Base-by-base conservation (phyloP, 2,888 invertebrate genomes). In the Tenthredo notha region DNA sequence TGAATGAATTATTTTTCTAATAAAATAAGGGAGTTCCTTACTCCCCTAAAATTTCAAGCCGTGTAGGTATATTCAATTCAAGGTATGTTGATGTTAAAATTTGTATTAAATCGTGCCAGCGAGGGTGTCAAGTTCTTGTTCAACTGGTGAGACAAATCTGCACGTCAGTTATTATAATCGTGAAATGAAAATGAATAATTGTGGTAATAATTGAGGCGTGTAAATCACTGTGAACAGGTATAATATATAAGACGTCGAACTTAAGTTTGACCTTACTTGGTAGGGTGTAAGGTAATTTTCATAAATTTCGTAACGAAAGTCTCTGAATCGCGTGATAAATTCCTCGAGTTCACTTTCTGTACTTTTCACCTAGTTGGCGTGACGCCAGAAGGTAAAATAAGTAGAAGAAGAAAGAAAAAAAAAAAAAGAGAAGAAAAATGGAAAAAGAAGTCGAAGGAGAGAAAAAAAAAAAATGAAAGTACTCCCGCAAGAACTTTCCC, bases 291-390 rank as follows among this genome's bases (percentile, higher is more conserved):
- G 40, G 72, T 80, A 61, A 80, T 61, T 80, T 80, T 80, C 58
- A 65, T 80, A 80, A 80, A 80, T 65, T 37, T 80, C 58, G 61
- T 21, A 80, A 80, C 80, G 61, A 80, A 80, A 80, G 80, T 80
- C 65, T 65, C 61, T 21, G 40, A 74, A 70, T 70, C 43, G 83
- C 67, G 43, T 83, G 47, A 65, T 83, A 67, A 83, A 65, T 83
- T 21, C 83, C 61, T 91, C 89, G 89, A 91, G 92, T 93, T 93
- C 92, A 91, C 92, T 92, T 92, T 92, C 92, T 89, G 90, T 90
- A 92, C 92, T 93, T 93, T 93, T 93, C 92, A 93, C 93, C 93
- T 89, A 93, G 91, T 93, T 93, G 93, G 93, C 92, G 88, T 82
- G 58, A 86, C 85, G 83, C 83, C 83, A 83, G 83, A 67, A 83